phyloP scores from a whole-genome alignment of 2,888 invertebrate species.

The Rosalia funebris region DNA sequence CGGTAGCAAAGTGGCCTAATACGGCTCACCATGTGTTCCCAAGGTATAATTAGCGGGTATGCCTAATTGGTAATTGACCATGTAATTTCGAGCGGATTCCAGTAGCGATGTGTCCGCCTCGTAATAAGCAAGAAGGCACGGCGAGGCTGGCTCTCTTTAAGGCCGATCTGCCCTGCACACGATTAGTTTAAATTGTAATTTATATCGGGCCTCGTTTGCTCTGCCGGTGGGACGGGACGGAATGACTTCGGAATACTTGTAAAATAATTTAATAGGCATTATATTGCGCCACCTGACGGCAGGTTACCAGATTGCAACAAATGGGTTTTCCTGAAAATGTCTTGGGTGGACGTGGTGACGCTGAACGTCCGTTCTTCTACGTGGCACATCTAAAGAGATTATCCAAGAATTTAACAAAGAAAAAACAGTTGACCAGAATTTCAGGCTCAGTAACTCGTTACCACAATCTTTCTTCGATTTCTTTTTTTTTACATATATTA shows the following conservation, averaged over 20 bases:
- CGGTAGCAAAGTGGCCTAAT: slow-evolving; percentile 6
- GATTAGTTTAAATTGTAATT: slow-evolving; percentile 24
- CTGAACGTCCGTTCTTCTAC: no score
- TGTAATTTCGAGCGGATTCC: slow-evolving; percentile 54
- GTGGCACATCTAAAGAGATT: no score
- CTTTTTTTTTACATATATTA: no score
- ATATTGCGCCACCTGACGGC: no score
- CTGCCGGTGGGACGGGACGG: not conserved
- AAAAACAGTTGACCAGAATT: no score
- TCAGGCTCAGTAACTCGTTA: no score
- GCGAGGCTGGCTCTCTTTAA: slow-evolving; percentile 24
- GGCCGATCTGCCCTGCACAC: slow-evolving; percentile 17
- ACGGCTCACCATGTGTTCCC: slow-evolving; percentile 4
- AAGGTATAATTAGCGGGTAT: slow-evolving; percentile 52
- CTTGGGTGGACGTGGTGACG: no score
- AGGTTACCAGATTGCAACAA: no score
- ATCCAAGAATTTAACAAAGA: no score
- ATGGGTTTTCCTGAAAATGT: no score
- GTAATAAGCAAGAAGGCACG: slow-evolving; percentile 36
- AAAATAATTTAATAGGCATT: no score
- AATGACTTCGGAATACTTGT: not conserved
- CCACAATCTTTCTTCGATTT: no score
- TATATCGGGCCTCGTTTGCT: slow-evolving; percentile 11
- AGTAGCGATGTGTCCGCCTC: slow-evolving; percentile 52
- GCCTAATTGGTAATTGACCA: slow-evolving; percentile 57